Conservation (phyloP, 1,140 invertebrate species). For the Lordiphosa stackelbergi region DNA sequence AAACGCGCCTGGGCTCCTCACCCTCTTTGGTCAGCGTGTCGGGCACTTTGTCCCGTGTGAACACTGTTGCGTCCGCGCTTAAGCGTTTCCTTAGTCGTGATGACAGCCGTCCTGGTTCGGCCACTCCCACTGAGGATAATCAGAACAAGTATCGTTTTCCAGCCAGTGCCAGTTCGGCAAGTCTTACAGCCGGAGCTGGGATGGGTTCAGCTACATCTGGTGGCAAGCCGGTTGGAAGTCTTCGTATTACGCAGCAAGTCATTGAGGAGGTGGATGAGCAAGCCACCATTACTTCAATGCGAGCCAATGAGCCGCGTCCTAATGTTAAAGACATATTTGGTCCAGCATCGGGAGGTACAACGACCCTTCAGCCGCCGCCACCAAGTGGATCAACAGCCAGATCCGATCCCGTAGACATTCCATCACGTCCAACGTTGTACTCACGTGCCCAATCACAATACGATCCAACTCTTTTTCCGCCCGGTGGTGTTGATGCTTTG, state of each 20-base stretch:
- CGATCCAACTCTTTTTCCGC: slow-evolving; percentile 53
- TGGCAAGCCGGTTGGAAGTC: slow-evolving; percentile 79
- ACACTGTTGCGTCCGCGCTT: slow-evolving; percentile 85
- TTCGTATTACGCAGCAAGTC: slow-evolving; percentile 85
- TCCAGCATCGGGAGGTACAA: slow-evolving; percentile 17
- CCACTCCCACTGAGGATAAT: slow-evolving; percentile 62
- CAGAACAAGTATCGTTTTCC: slow-evolving; percentile 62
- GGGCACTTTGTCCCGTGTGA: slow-evolving; percentile 83
- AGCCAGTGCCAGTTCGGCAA: slow-evolving; percentile 67
- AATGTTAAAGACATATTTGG: slow-evolving; percentile 80
- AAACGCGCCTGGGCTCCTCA: slow-evolving; percentile 78
- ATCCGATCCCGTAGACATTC: slow-evolving; percentile 77
- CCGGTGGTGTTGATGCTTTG: slow-evolving; percentile 60
- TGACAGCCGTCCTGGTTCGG: slow-evolving; percentile 77
- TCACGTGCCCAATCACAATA: slow-evolving; percentile 65
- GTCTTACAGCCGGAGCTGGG: slow-evolving; percentile 33
- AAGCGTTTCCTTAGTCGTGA: slow-evolving; percentile 87
- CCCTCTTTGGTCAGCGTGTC: slow-evolving; percentile 78
- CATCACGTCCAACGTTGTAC: slow-evolving; percentile 48
- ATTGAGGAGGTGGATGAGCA: slow-evolving; percentile 91
- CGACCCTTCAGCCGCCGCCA: slow-evolving; percentile 73
- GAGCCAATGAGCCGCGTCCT: slow-evolving; percentile 79
- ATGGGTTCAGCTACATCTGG: slow-evolving; percentile 13
- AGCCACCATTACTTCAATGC: slow-evolving; percentile 85
- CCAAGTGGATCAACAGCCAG: slow-evolving; percentile 72